These are phyloP conservation scores for Phrynocephalus forsythii DNA, from an alignment of 2,797 vertebrate genomes.

Conservation along the genomic window DNA sequence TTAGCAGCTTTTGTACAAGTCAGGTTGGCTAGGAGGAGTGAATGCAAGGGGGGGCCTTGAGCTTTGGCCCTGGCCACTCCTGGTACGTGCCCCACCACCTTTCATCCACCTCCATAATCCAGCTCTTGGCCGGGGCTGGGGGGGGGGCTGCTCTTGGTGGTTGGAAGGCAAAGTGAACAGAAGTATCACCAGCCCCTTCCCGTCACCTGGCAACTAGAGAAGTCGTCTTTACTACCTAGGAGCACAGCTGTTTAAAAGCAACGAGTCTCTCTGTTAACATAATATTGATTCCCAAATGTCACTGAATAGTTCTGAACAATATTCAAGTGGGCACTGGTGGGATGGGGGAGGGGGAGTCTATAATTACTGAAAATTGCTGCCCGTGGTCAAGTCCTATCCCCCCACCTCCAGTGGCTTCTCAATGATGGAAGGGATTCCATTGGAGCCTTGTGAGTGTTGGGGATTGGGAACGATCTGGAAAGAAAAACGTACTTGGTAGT, in stretches of 20 bases:
- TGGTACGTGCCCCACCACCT: too few species aligned
- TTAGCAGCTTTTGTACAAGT: neutral
- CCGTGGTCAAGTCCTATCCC: too few species aligned
- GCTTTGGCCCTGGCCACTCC: neutral
- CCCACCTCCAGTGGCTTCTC: too few species aligned
- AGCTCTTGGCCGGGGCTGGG: too few species aligned
- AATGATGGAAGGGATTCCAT: too few species aligned
- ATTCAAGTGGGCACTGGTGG: neutral
- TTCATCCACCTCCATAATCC: neutral
- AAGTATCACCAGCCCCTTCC: neutral
- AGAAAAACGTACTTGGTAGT: neutral
- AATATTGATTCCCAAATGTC: neutral
- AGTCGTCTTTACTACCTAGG: neutral
- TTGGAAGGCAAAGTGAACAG: neutral
- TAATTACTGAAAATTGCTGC: too few species aligned
- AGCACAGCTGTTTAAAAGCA: neutral
- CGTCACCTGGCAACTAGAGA: neutral
- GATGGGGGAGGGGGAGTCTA: too few species aligned
- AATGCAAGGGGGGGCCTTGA: too few species aligned
- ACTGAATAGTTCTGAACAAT: slow-evolving; percentile 2
- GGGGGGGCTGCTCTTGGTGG: neutral
- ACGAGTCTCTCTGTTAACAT: neutral
- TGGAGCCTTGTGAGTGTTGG: too few species aligned
- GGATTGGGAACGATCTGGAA: neutral
- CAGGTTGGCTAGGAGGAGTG: neutral